A percentile compares a stretch with the other conserved stretches of the same genome.
Evolutionary conservation across 1,140 invertebrate species (phyloP).

Genomic region (Bombus superbus): DNA sequence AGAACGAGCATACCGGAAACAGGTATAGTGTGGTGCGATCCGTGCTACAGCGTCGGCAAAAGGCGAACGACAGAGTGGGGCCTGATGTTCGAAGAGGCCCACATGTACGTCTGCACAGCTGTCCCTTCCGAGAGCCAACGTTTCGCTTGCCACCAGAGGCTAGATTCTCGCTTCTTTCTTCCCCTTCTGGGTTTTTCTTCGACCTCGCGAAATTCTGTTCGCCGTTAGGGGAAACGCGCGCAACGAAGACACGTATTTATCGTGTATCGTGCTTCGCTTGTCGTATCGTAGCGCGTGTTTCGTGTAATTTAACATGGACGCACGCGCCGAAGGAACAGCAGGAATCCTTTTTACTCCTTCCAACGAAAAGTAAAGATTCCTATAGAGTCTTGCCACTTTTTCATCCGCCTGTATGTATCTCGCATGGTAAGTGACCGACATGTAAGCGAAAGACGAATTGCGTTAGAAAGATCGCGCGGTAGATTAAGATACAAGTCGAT

Average conservation of each 20-base stretch:
- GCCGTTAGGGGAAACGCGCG: background rate
- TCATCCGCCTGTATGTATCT: background rate
- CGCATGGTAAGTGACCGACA: background rate
- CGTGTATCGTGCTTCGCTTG: no score
- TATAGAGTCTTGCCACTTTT: no score
- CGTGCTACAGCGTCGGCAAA: slow-evolving; percentile 28
- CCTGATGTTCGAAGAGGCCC: slow-evolving; percentile 48
- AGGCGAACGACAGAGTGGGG: slow-evolving; percentile 41
- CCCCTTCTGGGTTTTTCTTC: rapidly evolving
- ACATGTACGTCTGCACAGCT: slow-evolving; percentile 48
- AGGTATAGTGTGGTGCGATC: slow-evolving; percentile 51
- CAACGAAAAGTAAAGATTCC: no score
- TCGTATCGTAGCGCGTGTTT: no score
- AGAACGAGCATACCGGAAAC: slow-evolving; percentile 58
- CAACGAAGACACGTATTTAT: background rate
- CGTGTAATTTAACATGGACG: no score
- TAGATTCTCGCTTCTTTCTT: background rate
- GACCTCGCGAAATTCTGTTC: no score
- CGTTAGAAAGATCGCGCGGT: background rate
- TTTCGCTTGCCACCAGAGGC: background rate
- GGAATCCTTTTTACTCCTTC: no score
- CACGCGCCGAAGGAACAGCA: no score
- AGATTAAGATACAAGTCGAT: background rate
- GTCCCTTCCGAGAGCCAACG: slow-evolving; percentile 9
- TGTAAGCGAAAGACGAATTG: background rate